A percentile compares a stretch with the other conserved stretches of the same genome.
These are phyloP conservation scores for Andrena cerasifolii DNA, from an alignment of 1,140 invertebrate species.

Conservation along the genomic window DNA sequence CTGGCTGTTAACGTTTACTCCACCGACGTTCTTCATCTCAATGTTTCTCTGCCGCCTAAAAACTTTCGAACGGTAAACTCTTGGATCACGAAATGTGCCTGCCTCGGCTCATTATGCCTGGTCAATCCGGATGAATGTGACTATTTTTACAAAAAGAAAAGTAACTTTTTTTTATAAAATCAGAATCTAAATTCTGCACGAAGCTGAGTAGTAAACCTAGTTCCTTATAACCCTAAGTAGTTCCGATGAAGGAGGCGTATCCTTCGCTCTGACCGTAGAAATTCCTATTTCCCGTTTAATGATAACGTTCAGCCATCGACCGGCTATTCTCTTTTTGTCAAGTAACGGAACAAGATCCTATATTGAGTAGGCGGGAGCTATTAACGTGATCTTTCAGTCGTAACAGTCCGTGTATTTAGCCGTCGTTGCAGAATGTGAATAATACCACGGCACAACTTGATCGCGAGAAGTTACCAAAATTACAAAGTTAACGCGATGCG, in stretches of 20 bases:
- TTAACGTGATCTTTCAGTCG: slow-evolving; percentile 40
- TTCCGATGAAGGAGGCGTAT: not conserved
- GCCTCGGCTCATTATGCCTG: too few species aligned
- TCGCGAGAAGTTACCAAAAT: not conserved
- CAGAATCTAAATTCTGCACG: not conserved
- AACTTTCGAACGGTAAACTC: too few species aligned
- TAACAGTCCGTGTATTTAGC: not conserved
- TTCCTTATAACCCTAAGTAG: not conserved
- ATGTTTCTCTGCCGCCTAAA: too few species aligned
- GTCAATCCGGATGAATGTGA: too few species aligned
- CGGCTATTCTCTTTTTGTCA: slow-evolving; percentile 33
- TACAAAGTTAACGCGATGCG: not conserved
- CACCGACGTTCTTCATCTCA: too few species aligned
- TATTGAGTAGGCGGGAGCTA: slow-evolving; percentile 12
- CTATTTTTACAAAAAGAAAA: too few species aligned
- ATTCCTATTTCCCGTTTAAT: slow-evolving; percentile 25
- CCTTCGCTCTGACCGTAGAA: not conserved
- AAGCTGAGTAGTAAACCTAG: not conserved
- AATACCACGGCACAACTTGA: not conserved
- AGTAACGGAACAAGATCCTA: slow-evolving; percentile 37
- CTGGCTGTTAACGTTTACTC: too few species aligned
- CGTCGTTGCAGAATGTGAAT: not conserved
- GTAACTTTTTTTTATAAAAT: too few species aligned
- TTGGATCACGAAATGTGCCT: too few species aligned
- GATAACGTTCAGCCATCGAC: slow-evolving; percentile 28